These are phyloP conservation scores for Phaethornis superciliosus DNA, from an alignment of 2,113 vertebrate species.

Conservation along the genomic window DNA sequence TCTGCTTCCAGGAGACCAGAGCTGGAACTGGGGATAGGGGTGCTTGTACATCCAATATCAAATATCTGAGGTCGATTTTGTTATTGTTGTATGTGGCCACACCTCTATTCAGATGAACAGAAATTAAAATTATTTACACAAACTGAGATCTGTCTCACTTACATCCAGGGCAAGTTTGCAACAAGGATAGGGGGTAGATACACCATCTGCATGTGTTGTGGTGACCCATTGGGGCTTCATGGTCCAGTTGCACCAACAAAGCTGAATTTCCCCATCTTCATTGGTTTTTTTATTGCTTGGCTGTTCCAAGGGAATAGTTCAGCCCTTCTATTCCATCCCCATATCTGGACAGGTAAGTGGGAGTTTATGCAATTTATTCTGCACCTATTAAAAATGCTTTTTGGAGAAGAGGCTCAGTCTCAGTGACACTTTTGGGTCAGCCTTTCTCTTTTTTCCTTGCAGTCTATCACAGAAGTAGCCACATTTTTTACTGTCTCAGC, in stretches of 20 bases:
- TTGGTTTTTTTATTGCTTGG: neutral
- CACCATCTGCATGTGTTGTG: neutral
- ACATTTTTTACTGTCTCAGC: neutral
- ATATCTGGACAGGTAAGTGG: neutral
- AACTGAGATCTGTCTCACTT: neutral
- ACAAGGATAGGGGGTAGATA: neutral
- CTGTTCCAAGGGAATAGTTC: neutral
- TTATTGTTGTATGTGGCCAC: neutral
- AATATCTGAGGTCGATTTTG: neutral
- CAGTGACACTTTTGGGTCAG: neutral
- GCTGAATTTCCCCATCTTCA: neutral
- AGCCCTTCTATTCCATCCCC: neutral
- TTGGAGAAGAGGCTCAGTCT: neutral
- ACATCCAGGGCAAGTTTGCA: neutral
- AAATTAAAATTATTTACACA: neutral
- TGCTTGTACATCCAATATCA: fast-evolving
- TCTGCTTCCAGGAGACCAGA: neutral
- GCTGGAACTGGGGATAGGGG: neutral
- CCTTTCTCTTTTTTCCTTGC: neutral
- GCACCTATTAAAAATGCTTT: neutral
- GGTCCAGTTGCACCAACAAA: neutral
- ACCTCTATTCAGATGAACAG: neutral
- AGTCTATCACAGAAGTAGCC: neutral
- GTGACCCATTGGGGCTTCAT: neutral
- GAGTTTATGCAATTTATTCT: neutral